A percentile compares a stretch with the other conserved stretches of the same genome.
These are phyloP conservation scores for Ceratina australensis DNA, from an alignment of 1,140 invertebrate genomes.

Conservation along the genomic window DNA sequence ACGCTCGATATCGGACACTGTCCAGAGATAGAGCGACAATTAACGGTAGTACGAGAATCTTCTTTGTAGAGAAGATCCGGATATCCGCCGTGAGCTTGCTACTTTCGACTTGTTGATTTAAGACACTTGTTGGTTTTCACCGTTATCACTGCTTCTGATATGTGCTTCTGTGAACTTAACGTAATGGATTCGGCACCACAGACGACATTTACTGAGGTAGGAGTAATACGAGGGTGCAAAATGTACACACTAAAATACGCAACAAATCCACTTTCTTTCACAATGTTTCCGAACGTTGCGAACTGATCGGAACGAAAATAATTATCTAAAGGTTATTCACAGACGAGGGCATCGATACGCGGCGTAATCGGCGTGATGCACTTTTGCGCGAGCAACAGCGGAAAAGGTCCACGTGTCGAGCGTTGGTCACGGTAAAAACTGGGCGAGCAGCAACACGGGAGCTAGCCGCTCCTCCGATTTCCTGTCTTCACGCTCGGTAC, in stretches of 20 bases:
- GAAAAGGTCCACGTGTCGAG: constrained; percentile 26
- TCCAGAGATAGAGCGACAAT: constrained; percentile 26
- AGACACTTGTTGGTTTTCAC: constrained; percentile 65
- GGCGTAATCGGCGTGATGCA: not conserved
- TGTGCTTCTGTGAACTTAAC: not conserved
- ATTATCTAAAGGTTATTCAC: constrained; percentile 42
- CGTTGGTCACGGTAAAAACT: constrained; percentile 15
- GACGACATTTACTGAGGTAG: not conserved
- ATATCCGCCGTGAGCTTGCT: constrained; percentile 47
- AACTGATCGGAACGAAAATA: not conserved
- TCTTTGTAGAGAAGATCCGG: constrained; percentile 6
- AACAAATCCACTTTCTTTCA: not conserved
- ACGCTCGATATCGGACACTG: constrained; percentile 21
- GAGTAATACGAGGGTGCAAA: too few species aligned
- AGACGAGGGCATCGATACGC: constrained; percentile 23
- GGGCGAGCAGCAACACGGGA: not conserved
- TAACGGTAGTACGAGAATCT: constrained; percentile 42
- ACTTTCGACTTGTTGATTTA: constrained; percentile 65
- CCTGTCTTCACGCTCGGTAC: not conserved
- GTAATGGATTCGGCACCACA: not conserved
- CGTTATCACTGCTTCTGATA: constrained; percentile 36
- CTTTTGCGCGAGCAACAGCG: constrained; percentile 11
- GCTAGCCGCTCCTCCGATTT: not conserved
- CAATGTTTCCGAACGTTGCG: not conserved
- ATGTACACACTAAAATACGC: not conserved